Percentiles rank a stretch among this genome's conserved stretches.
These are phyloP conservation scores for Oryzias melastigma DNA, from an alignment of 2,113 vertebrate species.

Conservation along the genomic window DNA sequence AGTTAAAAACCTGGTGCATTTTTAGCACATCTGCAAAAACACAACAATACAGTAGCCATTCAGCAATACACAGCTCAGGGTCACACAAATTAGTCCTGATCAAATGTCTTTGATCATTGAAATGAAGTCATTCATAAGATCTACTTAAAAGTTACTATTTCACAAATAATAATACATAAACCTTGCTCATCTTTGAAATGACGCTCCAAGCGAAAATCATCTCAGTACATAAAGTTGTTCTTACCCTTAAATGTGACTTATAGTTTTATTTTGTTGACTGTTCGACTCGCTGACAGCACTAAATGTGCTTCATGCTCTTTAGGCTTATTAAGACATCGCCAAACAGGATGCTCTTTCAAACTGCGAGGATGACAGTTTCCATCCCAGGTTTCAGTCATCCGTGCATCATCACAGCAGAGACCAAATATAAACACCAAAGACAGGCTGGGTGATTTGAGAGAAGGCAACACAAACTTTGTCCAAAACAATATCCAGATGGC, in stretches of 20 bases:
- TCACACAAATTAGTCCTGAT: too few species aligned
- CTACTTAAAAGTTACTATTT: too few species aligned
- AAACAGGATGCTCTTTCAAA: background rate
- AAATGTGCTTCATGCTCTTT: background rate
- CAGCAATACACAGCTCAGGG: too few species aligned
- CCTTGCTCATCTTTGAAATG: too few species aligned
- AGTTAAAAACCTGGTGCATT: too few species aligned
- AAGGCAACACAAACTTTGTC: background rate
- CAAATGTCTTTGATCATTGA: too few species aligned
- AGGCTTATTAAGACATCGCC: background rate
- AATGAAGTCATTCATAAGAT: too few species aligned
- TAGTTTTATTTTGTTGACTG: background rate
- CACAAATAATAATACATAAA: too few species aligned
- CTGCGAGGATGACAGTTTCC: background rate
- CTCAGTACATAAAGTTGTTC: background rate
- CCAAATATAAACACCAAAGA: background rate
- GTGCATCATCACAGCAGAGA: background rate
- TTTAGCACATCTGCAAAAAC: too few species aligned
- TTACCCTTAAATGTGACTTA: background rate
- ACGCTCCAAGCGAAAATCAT: background rate
- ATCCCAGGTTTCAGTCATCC: background rate
- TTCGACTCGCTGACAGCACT: background rate
- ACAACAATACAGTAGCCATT: too few species aligned
- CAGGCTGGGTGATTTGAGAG: background rate
- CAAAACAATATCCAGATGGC: background rate